Base-by-base conservation (phyloP, 30 jellyfish, hydroid and myxozoan genomes). In the Catostylus mosaicus region DNA sequence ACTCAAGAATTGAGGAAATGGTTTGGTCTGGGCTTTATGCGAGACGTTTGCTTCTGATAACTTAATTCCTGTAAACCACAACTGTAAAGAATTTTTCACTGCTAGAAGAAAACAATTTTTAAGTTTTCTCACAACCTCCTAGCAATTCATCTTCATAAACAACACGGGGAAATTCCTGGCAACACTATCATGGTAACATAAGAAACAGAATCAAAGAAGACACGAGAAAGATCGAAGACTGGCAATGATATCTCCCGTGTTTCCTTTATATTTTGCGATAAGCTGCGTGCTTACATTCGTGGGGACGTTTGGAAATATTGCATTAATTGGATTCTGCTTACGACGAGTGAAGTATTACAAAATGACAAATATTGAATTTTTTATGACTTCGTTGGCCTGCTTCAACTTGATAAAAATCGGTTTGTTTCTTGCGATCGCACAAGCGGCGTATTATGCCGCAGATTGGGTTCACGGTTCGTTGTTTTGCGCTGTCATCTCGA, bases 391-490 rank as follows among this genome's bases (percentile, higher is more conserved):
- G 16, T 23, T 82, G 72, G 69, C 92, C 1, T 18, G 40, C 45
- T 68, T 82, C 65, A 71, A 82, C 48, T 16, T 82, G 57, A 30
- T 82, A 22, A 82, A 82, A 82, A 54, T 40, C 18, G 69, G 46
- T 5, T 54, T 82, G 7, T 82, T 43, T 71, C 11, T 37, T 10
- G 23, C 56, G 11, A 52, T 82, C 3, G 83, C 73, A 3, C 57
- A 82, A 0, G 79, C 92, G 10, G 85, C 92, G 18, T 82, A 82
- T 69, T 40, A 40, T n/a, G 22, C 27, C 26, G 92, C 78, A 11
- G 46, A 35, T 43, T 82, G 92, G 92, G 34, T 1, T 19, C 35
- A 38, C 33, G 92, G 92, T 0, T 12, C 33, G 9, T 14, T 54
- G 10, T 23, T 27, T 37, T 82, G 92, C 43, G 23, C 26, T 46